A percentile compares a stretch with the other conserved stretches of the same genome.
Conservation (phyloP, 2,113 vertebrate species). For the Acanthisitta chloris region DNA sequence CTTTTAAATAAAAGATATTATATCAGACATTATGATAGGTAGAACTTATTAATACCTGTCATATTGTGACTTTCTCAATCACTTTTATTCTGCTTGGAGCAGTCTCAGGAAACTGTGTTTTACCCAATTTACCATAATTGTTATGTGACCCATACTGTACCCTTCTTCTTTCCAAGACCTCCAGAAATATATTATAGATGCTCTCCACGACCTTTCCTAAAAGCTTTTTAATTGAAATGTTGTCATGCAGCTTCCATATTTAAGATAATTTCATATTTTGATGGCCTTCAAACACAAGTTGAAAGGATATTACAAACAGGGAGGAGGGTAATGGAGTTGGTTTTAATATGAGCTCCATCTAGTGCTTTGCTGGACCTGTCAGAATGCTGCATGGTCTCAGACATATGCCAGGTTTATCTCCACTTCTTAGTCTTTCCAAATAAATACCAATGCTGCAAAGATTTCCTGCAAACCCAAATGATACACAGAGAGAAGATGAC, state of each 20-base stretch:
- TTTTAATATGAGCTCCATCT: neutral
- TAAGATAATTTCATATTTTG: constrained; percentile 33
- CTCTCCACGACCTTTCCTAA: constrained; percentile 1
- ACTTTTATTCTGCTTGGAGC: constrained; percentile 27
- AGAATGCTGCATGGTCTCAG: neutral
- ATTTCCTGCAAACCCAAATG: neutral
- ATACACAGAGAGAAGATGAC: neutral
- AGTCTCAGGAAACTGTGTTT: constrained; percentile 21
- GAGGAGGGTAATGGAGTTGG: neutral
- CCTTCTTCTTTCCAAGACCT: constrained; percentile 10
- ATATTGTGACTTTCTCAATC: constrained; percentile 49
- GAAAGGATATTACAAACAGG: neutral
- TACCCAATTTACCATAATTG: constrained; percentile 12
- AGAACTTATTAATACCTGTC: constrained; percentile 33
- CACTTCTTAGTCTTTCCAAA: neutral
- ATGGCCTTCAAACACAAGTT: neutral
- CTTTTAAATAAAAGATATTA: constrained; percentile 12
- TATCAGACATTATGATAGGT: neutral
- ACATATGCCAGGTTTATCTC: neutral
- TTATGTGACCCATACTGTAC: neutral
- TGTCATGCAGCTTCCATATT: constrained; percentile 6
- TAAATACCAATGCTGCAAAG: neutral
- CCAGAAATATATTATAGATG: constrained; percentile 16
- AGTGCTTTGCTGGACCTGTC: neutral
- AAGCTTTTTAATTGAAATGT: constrained; percentile 60